These are phyloP conservation scores for Cephus rjabovi DNA, from an alignment of 2,888 invertebrate genomes.

Conservation along the genomic window DNA sequence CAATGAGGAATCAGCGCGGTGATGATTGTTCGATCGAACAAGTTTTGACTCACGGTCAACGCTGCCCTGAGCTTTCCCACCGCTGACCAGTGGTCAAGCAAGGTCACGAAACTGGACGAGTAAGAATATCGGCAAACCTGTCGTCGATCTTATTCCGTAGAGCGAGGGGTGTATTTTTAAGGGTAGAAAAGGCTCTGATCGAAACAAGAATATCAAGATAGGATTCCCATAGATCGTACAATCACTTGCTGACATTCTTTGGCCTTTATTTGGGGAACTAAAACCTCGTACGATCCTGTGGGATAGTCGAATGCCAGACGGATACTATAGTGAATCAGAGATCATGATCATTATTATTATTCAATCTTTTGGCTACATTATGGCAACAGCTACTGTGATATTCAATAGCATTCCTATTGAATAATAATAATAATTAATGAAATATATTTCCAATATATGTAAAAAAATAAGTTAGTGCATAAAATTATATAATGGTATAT, in stretches of 20 bases:
- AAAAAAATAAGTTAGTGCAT: too few relatives aligned
- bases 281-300: not conserved
- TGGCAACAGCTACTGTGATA: not conserved
- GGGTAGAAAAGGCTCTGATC: conserved; percentile 22
- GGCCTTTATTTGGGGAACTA: not conserved
- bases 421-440: too few relatives aligned
- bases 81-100: conserved; percentile 31
- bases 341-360: not conserved
- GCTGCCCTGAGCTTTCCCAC: conserved; percentile 25
- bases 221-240: conserved; percentile 30
- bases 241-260: not conserved
- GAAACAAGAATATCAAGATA: conserved; percentile 46
- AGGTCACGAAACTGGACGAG: conserved; percentile 2
- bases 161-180: not conserved
- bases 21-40: not conserved
- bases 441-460: too few relatives aligned
- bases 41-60: not conserved
- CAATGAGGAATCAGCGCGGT: not conserved
- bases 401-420: not conserved
- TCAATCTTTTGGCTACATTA: not conserved
- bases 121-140: not conserved
- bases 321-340: not conserved
- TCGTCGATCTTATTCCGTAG: not conserved
- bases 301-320: not conserved
- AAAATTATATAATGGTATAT: too few relatives aligned